Evolutionary conservation across 1,140 invertebrate species (phyloP), one percentile per base, ranked within the genome.

Genomic region (Portunus trituberculatus): DNA sequence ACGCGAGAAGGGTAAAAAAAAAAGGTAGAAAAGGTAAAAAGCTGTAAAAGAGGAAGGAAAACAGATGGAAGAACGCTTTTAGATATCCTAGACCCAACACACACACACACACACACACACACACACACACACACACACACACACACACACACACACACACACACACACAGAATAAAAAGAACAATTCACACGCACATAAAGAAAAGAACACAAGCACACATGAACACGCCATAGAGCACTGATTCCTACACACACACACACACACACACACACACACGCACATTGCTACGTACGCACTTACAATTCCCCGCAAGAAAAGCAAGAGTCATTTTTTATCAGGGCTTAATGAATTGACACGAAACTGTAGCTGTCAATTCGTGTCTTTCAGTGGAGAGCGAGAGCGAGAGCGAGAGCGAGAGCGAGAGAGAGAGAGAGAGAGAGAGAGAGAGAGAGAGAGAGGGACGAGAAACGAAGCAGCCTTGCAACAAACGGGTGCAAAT

Each of bases 271-370:
- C 59, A 76, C 59, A 76, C 59, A 76, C 59, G 20, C 59, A 76
- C 67, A 59, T 0, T 59, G 12, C 12, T 59, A 59, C 52, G 10
- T 20, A 14, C 59, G 20, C 59, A 76, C 67, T 20, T 20, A 8
- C 67, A 76, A 25, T 7, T n/a, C 67, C 20, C 67, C 67, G n/a
- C 67, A 76, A n/a, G 20, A 76, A 25, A 76, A 76, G 67, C 4
- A 76, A 76, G 67, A 0, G 20, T 20, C 16, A 76, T 76, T 76
- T n/a, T n/a, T 76, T n/a, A 20, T n/a, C 25, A 0, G 3, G 52
- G 16, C 67, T n/a, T 76, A 76, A 76, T 76, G 67, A 76, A 76
- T n/a, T 76, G 67, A 76, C 67, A 76, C 67, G 67, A n/a, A 76
- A 76, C 67, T 76, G 67, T 76, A 76, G 67, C 67, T 76, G 67